phyloP scores from a whole-genome alignment of 2,797 vertebrate genomes.

The Notolepis coatsorum region DNA sequence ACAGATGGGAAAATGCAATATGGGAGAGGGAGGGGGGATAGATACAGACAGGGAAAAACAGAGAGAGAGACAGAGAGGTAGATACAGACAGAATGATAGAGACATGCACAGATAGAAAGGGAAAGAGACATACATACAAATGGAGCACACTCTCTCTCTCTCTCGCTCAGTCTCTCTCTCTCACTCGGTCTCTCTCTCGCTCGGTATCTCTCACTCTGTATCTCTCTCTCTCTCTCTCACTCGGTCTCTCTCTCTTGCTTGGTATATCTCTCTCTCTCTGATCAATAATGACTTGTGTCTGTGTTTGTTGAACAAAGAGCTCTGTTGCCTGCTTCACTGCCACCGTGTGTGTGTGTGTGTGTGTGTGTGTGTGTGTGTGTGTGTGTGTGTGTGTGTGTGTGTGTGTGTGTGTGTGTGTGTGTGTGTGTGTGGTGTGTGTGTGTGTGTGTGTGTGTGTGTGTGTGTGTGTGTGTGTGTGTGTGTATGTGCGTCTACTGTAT shows the following conservation, averaged over 20 bases:
- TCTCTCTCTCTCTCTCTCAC: background rate
- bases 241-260: background rate
- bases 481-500: too few relatives aligned
- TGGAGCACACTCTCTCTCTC: background rate
- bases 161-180: background rate
- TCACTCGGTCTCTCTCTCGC: too few relatives aligned
- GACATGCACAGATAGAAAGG: background rate
- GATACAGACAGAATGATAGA: background rate
- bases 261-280: constrained; percentile 16
- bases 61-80: background rate
- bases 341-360: constrained; percentile 26
- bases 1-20: background rate
- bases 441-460: background rate
- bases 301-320: constrained; percentile 61
- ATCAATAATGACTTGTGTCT: constrained; percentile 65
- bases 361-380: background rate
- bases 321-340: constrained; percentile 43
- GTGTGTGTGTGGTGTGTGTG: background rate
- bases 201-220: constrained; percentile 8
- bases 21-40: constrained; percentile 30
- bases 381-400: background rate
- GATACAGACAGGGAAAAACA: constrained; percentile 34
- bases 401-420: background rate
- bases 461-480: background rate
- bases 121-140: too few relatives aligned